Percentiles rank a stretch among this genome's conserved stretches.
Conservation (phyloP, 2,888 invertebrate genomes). For the Eugnorisma glareosa region DNA sequence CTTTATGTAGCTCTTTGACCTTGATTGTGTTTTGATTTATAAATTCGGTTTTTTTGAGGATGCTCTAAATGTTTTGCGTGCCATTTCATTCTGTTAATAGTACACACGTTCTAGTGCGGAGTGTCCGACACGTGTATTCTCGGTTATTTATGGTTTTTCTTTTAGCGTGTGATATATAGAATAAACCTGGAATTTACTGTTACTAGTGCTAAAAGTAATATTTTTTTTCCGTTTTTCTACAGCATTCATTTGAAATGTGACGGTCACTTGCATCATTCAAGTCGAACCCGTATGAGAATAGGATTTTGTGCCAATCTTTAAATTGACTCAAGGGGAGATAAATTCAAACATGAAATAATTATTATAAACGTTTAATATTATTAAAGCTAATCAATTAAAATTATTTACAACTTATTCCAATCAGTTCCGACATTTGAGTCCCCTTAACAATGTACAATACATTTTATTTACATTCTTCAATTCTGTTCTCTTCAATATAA, state of each 20-base stretch:
- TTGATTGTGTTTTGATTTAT: conserved; percentile 46
- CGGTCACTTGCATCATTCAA: not conserved
- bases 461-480: conserved; percentile 69
- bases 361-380: conserved; percentile 77
- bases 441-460: conserved; percentile 76
- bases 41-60: conserved; percentile 5
- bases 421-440: conserved; percentile 88
- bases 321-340: not conserved
- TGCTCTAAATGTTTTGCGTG: conserved; percentile 22
- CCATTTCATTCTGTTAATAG: conserved; percentile 23
- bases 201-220: not conserved
- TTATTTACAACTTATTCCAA: conserved; percentile 87
- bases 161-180: not conserved
- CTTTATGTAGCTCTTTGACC: conserved; percentile 41
- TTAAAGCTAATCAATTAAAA: conserved; percentile 80
- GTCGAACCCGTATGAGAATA: not conserved
- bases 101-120: conserved; percentile 12
- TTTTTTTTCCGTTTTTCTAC: not conserved
- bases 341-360: conserved; percentile 64
- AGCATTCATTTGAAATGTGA: not conserved
- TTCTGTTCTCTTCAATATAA: conserved; percentile 57
- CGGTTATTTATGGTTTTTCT: conserved; percentile 7
- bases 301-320: not conserved
- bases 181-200: not conserved
- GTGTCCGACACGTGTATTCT: conserved; percentile 13